Evolutionary conservation across 2,888 invertebrate species (phyloP), one percentile per base, ranked within the genome.

Genomic region (Drosophila algonquin): DNA sequence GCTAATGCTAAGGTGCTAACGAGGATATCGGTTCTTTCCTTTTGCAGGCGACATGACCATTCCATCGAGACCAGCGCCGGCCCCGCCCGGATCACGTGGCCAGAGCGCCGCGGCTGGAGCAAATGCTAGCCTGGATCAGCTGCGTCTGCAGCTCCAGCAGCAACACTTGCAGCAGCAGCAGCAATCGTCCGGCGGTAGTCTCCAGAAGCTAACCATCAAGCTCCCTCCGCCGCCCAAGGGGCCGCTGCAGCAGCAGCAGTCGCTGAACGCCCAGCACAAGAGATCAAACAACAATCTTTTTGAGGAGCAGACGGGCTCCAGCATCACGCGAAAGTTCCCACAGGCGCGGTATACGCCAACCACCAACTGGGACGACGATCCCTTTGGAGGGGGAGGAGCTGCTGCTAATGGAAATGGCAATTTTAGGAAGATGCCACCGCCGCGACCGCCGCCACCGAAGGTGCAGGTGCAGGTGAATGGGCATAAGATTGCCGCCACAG

Each of bases 41-140:
- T 21, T 61, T 58, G 52, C 69, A 81, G 84, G 50, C 32, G 73
- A n/a, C 44, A 92, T 92, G 92, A 92, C 92, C 71, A 91, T 92
- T 79, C 92, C 92, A 71, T 90, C 92, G 52, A 85, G 92, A 64
- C 92, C 92, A 72, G 92, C 92, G 46, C 92, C 92, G 21, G 91
- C 92, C 27, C 92, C 92, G 63, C 92, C 92, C 44, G 84, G 81
- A 24, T 79, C 87, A 24, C 81, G 82, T 47, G 88, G 80, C 32
- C 89, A 89, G 62, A 87, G 65, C 73, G 90, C 90, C 32, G 90
- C 89, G 16, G 91, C 90, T 32, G 90, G 87, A 24, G 91, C 91
- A 3, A 91, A 91, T 77, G 91, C 90, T 16, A 90, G 88, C 76
- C 73, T 92, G 72, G 91, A 92, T 59, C 91, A 90, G 65, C 76